Evolutionary conservation across 2,888 invertebrate genomes (phyloP).

Genomic region (Amblyjoppa proteus): DNA sequence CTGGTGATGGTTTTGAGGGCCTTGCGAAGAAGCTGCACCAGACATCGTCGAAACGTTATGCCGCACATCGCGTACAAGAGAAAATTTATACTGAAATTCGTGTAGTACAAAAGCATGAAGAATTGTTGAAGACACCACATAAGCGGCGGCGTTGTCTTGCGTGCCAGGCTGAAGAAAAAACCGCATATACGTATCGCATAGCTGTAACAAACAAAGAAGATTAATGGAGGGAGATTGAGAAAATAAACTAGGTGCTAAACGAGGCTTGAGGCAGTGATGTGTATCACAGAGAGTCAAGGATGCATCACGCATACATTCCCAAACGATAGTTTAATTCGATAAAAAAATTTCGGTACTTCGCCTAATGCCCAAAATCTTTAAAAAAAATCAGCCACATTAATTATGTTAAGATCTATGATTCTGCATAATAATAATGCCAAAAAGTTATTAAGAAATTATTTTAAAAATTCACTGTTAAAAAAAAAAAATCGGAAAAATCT

Average conservation of each 20-base stretch:
- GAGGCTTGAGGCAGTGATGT: neutral
- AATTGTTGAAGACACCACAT: slow-evolving; percentile 87
- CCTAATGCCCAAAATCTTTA: no score
- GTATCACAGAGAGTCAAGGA: neutral
- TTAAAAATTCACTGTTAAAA: no score
- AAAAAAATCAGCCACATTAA: no score
- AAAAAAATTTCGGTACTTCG: no score
- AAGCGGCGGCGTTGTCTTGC: slow-evolving; percentile 83
- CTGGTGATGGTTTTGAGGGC: slow-evolving; percentile 83
- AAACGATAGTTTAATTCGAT: no score
- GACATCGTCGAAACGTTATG: slow-evolving; percentile 87
- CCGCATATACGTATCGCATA: slow-evolving; percentile 86
- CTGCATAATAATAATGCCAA: no score
- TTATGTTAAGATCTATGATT: no score
- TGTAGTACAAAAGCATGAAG: slow-evolving; percentile 88
- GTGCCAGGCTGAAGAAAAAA: slow-evolving; percentile 85
- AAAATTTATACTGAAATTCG: slow-evolving; percentile 89
- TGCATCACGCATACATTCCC: no score
- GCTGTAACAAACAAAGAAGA: slow-evolving; percentile 82
- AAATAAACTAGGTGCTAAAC: neutral
- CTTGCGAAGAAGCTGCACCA: slow-evolving; percentile 86
- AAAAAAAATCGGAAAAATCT: no score
- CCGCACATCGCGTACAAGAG: slow-evolving; percentile 88
- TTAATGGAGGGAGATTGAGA: neutral
- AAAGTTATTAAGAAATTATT: no score